A percentile compares a stretch with the other conserved stretches of the same genome.
phyloP scores from a whole-genome alignment of 23 tunicate species.

The Aplidium turbinatum region DNA sequence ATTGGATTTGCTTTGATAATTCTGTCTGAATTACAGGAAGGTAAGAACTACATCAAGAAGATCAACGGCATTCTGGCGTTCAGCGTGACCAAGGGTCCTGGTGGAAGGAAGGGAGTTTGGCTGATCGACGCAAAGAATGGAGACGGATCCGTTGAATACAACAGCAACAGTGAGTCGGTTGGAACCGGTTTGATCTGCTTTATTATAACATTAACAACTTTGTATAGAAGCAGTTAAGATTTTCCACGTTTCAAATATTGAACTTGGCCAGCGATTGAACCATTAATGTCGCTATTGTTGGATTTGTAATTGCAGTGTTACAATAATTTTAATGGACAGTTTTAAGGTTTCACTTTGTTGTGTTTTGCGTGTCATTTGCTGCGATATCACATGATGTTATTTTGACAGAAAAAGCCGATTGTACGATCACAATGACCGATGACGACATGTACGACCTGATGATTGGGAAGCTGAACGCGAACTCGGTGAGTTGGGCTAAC shows the following conservation, averaged over 20 bases:
- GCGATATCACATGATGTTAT: too few relatives aligned
- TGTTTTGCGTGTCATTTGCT: too few relatives aligned
- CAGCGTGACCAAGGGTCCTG: slow-evolving; percentile 61
- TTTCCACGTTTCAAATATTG: too few relatives aligned
- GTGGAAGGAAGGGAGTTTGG: slow-evolving; percentile 69
- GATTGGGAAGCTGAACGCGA: slow-evolving; percentile 83
- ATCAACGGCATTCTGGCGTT: slow-evolving; percentile 80
- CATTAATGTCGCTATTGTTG: too few relatives aligned
- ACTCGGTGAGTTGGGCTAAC: slow-evolving; percentile 74
- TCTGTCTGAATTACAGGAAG: slow-evolving; percentile 46
- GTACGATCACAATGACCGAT: slow-evolving; percentile 82
- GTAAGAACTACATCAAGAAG: slow-evolving; percentile 67
- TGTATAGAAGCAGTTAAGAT: too few relatives aligned
- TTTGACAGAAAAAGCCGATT: slow-evolving; percentile 70
- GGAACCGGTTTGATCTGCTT: too few relatives aligned
- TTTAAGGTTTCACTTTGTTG: too few relatives aligned
- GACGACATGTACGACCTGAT: slow-evolving; percentile 74
- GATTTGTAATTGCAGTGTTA: too few relatives aligned
- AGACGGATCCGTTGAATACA: slow-evolving; percentile 75
- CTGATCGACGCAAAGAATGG: slow-evolving; percentile 69
- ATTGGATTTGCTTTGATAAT: neutral
- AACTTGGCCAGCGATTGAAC: too few relatives aligned
- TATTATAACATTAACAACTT: too few relatives aligned
- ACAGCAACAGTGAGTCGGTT: slow-evolving; percentile 50
- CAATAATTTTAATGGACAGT: too few relatives aligned